A percentile compares a stretch with the other conserved stretches of the same genome.
phyloP scores from a whole-genome alignment of 2,888 invertebrate species.

The Rhorus exstirpatorius region DNA sequence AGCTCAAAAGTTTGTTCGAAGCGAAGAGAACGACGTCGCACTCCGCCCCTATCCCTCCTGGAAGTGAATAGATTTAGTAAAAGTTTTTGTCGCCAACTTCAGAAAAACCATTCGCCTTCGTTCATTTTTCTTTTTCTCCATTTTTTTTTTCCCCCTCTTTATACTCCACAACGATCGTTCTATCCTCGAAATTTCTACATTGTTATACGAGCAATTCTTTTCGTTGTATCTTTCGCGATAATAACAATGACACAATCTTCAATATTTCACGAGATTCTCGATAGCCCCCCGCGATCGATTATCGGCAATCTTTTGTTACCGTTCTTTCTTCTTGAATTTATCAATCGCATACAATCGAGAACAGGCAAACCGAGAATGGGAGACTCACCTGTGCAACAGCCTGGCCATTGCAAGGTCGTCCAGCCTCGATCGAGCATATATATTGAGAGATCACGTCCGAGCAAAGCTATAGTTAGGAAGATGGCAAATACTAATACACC shows the following conservation, averaged over 20 bases:
- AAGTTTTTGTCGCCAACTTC: slow-evolving; percentile 50
- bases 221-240: slow-evolving; percentile 21
- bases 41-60: slow-evolving; percentile 37
- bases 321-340: slow-evolving; percentile 6
- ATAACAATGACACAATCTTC: slow-evolving; percentile 1
- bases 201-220: slow-evolving; percentile 6
- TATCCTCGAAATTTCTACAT: slow-evolving; percentile 32
- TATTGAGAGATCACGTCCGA: slow-evolving; percentile 26
- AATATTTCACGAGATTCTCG: not conserved
- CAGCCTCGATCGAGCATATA: slow-evolving; percentile 38
- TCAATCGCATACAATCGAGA: not conserved
- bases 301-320: slow-evolving; percentile 8
- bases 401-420: slow-evolving; percentile 71
- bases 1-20: slow-evolving; percentile 65
- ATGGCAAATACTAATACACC: slow-evolving; percentile 40
- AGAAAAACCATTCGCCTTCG: slow-evolving; percentile 28
- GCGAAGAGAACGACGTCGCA: slow-evolving; percentile 51
- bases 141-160: not conserved
- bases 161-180: slow-evolving; percentile 22
- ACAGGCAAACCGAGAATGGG: not conserved
- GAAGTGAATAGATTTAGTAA: slow-evolving; percentile 59
- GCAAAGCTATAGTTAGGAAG: slow-evolving; percentile 1
- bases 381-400: slow-evolving; percentile 34
- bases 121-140: slow-evolving; percentile 21
- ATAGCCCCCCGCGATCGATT: not conserved